Conservation (phyloP, 1,140 invertebrate species). For the Lepidostoma basale region DNA sequence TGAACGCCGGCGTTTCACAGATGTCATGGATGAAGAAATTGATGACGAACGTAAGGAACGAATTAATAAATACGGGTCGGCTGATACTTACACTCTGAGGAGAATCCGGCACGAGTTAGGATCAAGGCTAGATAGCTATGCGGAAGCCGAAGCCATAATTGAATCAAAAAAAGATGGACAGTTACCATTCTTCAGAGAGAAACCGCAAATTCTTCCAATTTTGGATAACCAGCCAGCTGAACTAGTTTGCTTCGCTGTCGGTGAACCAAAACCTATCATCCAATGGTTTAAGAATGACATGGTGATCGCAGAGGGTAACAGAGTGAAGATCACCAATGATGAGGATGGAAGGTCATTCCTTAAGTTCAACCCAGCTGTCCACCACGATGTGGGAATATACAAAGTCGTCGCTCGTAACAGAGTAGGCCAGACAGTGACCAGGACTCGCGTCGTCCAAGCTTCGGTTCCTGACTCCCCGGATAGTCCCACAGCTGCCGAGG, state of each 20-base stretch:
- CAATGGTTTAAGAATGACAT: slow-evolving; percentile 96
- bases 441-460: slow-evolving; percentile 75
- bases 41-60: slow-evolving; percentile 84
- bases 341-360: slow-evolving; percentile 79
- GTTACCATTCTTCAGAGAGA: slow-evolving; percentile 81
- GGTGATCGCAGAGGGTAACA: slow-evolving; percentile 78
- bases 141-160: slow-evolving; percentile 82
- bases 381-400: slow-evolving; percentile 89
- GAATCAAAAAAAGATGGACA: slow-evolving; percentile 80
- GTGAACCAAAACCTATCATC: slow-evolving; percentile 87
- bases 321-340: slow-evolving; percentile 78
- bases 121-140: slow-evolving; percentile 78
- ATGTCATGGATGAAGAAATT: slow-evolving; percentile 96
- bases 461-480: slow-evolving; percentile 82
- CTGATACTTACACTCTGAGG: slow-evolving; percentile 72
- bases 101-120: slow-evolving; percentile 82
- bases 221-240: slow-evolving; percentile 78
- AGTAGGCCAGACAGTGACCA: slow-evolving; percentile 76
- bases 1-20: slow-evolving; percentile 88
- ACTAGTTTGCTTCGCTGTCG: slow-evolving; percentile 84
- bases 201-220: slow-evolving; percentile 79
- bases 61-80: slow-evolving; percentile 77
- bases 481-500: slow-evolving; percentile 80
- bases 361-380: slow-evolving; percentile 74
- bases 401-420: slow-evolving; percentile 93